Evolutionary conservation across 2,797 vertebrate species (phyloP), one percentile per base, ranked within the genome.

Genomic region (Lycodopsis pacificus): DNA sequence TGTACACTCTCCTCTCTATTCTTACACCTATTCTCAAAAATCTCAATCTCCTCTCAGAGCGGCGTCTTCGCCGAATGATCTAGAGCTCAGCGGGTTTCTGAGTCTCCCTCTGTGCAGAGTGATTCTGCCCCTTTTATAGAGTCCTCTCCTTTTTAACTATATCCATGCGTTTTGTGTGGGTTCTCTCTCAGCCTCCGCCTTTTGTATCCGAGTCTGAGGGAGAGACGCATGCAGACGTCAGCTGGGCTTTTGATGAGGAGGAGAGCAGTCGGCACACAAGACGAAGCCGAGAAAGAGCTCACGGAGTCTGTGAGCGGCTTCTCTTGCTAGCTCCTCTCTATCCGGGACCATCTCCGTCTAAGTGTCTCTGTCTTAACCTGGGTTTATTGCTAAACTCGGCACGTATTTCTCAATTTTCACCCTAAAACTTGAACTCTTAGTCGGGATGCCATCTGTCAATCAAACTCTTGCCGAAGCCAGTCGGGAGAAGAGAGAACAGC

Each of bases 31-130:
- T 56, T 56, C 68, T 62, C 38, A 68, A 70, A 38, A 85, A 88
- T 83, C 73, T 61, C 48, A 65, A 32, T 82, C 79, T 80, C 62
- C 46, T 61, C 84, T 79, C 78, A 53, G 54, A 83, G 22, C 32
- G 6, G 54, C 30, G 27, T 83, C 87, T 80, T 73, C 34, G 27
- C 58, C 69, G 86, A 89, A 89, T 91, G 85, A 89, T 86, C 71
- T 68, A 20, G 44, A 20, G 73, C 88, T 91, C 88, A 63, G 80
- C 51, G n/a, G 79, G 71, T 83, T 84, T 80, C 79, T 59, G 58
- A 69, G n/a, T 61, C 40, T 70, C 40, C 53, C 44, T 74, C 63
- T 32, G 22, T 3, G 32, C 71, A 27, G 40, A 59, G 71, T 64
- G 63, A 58, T 62, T 82, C 57, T 79, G 32, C 70, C 73, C 64